Percentiles rank a stretch among this genome's conserved stretches.
These are phyloP conservation scores for Neodiprion lecontei DNA, from an alignment of 1,140 invertebrate species.

Conservation along the genomic window DNA sequence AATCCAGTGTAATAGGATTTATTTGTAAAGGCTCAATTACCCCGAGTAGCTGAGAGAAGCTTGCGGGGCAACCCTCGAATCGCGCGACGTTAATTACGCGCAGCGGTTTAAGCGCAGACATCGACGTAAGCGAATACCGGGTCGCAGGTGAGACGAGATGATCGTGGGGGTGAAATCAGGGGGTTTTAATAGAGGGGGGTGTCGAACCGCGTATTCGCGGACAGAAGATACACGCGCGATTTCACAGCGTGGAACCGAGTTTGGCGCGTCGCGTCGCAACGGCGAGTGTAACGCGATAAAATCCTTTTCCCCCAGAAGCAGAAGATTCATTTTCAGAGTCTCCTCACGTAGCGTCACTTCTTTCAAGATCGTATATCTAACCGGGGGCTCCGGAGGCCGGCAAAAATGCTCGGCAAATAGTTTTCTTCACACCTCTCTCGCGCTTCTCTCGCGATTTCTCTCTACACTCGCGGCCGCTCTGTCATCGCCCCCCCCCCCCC, in stretches of 20 bases:
- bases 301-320: slow-evolving; percentile 21
- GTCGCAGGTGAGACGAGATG: slow-evolving; percentile 15
- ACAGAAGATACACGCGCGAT: neutral
- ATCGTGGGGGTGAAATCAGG: neutral
- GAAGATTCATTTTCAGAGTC: slow-evolving; percentile 36
- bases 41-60: slow-evolving; percentile 35
- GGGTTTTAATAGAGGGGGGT: neutral
- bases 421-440: slow-evolving; percentile 49
- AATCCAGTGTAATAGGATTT: slow-evolving; percentile 62
- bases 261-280: neutral
- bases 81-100: slow-evolving; percentile 47
- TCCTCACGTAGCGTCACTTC: slow-evolving; percentile 51
- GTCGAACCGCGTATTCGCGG: neutral
- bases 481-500: neutral
- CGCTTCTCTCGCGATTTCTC: neutral
- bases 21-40: slow-evolving; percentile 60
- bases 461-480: neutral
- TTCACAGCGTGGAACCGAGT: slow-evolving; percentile 1
- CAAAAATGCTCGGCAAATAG: slow-evolving; percentile 50
- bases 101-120: slow-evolving; percentile 24
- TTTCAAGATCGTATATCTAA: slow-evolving; percentile 51
- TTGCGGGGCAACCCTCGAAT: slow-evolving; percentile 41
- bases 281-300: slow-evolving; percentile 41
- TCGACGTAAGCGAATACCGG: slow-evolving; percentile 15
- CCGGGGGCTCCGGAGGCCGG: slow-evolving; percentile 21